phyloP scores from a whole-genome alignment of 2,113 vertebrate species.

The Vanacampus margaritifer region DNA sequence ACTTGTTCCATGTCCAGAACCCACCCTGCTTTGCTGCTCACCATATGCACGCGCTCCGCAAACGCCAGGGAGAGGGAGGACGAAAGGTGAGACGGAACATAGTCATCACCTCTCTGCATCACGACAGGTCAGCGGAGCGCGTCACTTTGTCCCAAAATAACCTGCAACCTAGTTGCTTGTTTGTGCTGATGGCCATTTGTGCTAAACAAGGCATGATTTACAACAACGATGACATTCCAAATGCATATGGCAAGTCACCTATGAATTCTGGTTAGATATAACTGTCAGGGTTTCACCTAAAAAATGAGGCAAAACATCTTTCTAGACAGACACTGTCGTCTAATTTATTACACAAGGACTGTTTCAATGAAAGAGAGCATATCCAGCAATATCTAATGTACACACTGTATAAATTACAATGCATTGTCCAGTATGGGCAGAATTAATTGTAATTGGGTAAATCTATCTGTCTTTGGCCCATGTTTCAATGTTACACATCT shows the following conservation, averaged over 20 bases:
- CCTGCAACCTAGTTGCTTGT: conserved; percentile 34
- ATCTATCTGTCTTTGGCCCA: conserved; percentile 44
- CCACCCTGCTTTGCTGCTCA: conserved; percentile 47
- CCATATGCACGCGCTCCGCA: conserved; percentile 56
- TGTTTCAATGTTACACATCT: conserved; percentile 59
- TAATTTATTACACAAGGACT: conserved; percentile 37
- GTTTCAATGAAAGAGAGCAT: conserved; percentile 59
- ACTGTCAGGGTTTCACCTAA: conserved; percentile 45
- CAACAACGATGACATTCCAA: conserved; percentile 57
- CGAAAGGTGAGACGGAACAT: conserved; percentile 52
- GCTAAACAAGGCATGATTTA: conserved; percentile 23
- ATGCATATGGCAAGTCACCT: conserved; percentile 50
- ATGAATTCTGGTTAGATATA: conserved; percentile 19
- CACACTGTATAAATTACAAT: conserved; percentile 57
- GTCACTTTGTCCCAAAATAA: conserved; percentile 52
- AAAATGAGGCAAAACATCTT: conserved; percentile 31
- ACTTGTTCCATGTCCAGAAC: conserved; percentile 57
- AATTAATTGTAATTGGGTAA: conserved; percentile 44
- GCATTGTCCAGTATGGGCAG: conserved; percentile 58
- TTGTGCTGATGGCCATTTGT: conserved; percentile 34
- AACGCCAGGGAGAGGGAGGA: conserved; percentile 32
- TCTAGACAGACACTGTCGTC: conserved; percentile 16
- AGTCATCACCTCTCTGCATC: conserved; percentile 62
- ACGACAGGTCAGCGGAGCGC: conserved; percentile 59
- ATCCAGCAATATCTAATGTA: conserved; percentile 60